Base-by-base conservation (phyloP, 1,140 invertebrate species). In the Xylocopa sonorina region DNA sequence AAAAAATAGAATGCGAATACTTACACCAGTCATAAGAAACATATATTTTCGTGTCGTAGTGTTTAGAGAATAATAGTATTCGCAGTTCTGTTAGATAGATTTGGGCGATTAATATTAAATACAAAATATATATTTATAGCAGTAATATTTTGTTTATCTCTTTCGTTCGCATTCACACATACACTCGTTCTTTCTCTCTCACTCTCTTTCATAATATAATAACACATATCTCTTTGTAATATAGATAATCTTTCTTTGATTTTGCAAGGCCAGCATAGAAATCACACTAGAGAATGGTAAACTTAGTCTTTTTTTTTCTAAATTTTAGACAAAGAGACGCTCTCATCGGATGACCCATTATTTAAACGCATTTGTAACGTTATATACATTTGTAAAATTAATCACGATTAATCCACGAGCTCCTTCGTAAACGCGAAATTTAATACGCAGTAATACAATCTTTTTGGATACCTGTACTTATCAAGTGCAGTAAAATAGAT, bases 211-310 rank as follows among this genome's bases (percentile, higher is more conserved):
- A n/a, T 85, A 88, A 90, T 89, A 88, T 83, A 87, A 88, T 89
- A 90, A 87, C 85, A 84, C 80, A 89, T 89, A 84, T 85, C 75
- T 89, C 82, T 88, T 64, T 87, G 71, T 88, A 84, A 88, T 87
- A 88, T 82, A 88, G 75, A 84, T 83, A 86, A 87, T 84, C 76
- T 90, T 91, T 90, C 87, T 91, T 92, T 90, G 88, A 92, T 91
- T 91, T 91, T 89, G 83, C 89, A 92, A 92, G 91, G 91, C 92
- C 91, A 91, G 90, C 87, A 88, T 91, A 92, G 85, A 91, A 92
- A 92, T 92, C 91, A 91, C 91, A 91, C 90, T 89, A 91, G 87
- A 90, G 43, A 89, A 85, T 90, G 84, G 83, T 90, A 88, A 90
- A 91, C 84, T 87, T 85, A 88, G 84, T 85, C 88, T 84, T 83